These are phyloP conservation scores for Liopterus haemorrhoidalis DNA, from an alignment of 2,888 invertebrate genomes.

Conservation along the genomic window DNA sequence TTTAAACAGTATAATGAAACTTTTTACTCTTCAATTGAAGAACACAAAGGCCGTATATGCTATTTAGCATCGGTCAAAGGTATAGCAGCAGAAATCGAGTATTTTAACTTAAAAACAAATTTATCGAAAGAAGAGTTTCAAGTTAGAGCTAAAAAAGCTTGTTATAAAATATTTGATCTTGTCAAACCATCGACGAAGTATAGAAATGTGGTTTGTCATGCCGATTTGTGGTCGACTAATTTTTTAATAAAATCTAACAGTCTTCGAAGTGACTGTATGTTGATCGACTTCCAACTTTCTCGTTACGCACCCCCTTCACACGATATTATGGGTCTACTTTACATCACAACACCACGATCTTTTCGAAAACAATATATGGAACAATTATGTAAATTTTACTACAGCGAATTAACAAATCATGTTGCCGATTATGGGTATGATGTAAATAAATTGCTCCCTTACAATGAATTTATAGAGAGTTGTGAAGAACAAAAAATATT, in stretches of 20 bases:
- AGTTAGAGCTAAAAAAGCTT: slow-evolving; percentile 28
- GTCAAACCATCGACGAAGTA: slow-evolving; percentile 42
- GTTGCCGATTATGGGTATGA: slow-evolving; percentile 32
- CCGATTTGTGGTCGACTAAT: slow-evolving; percentile 61
- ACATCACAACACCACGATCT: slow-evolving; percentile 37
- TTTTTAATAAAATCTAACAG: slow-evolving; percentile 46
- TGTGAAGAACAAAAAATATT: slow-evolving; percentile 39
- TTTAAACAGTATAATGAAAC: slow-evolving; percentile 23
- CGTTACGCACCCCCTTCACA: slow-evolving; percentile 15
- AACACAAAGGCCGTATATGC: slow-evolving; percentile 24
- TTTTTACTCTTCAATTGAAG: slow-evolving; percentile 15
- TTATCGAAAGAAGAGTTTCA: slow-evolving; percentile 34
- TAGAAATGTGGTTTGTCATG: slow-evolving; percentile 54
- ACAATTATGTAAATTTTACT: slow-evolving; percentile 39
- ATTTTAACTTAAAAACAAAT: slow-evolving; percentile 26
- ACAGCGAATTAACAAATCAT: slow-evolving; percentile 37
- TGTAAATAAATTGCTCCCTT: slow-evolving; percentile 33
- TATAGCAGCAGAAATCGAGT: slow-evolving; percentile 34
- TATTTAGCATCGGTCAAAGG: slow-evolving; percentile 36
- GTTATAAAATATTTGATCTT: slow-evolving; percentile 33
- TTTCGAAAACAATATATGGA: slow-evolving; percentile 36
- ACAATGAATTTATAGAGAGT: slow-evolving; percentile 38
- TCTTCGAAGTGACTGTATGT: slow-evolving; percentile 12
- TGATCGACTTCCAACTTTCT: slow-evolving; percentile 14
- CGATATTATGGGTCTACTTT: slow-evolving; percentile 26